Percentiles rank a stretch among this genome's conserved stretches.
Evolutionary conservation across 2,888 invertebrate species (phyloP).

Genomic region (Allolobophora icterica): DNA sequence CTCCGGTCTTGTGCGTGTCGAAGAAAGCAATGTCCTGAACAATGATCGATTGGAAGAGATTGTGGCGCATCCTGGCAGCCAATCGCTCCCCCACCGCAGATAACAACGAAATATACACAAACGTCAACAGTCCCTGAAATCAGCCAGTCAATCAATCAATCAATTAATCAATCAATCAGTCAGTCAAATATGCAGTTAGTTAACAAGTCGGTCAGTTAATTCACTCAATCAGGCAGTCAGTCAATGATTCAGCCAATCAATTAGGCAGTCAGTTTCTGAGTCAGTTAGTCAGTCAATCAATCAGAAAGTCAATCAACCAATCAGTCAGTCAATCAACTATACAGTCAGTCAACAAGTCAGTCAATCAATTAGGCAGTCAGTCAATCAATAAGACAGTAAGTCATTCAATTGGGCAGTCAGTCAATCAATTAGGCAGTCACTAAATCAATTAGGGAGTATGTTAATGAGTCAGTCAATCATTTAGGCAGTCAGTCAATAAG

Average conservation of each 20-base stretch:
- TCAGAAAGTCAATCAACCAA: not conserved
- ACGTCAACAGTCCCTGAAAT: constrained; percentile 80
- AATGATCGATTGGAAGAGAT: constrained; percentile 82
- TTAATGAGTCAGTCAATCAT: no score
- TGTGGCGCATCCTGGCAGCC: constrained; percentile 80
- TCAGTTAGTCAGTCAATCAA: not conserved
- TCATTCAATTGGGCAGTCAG: no score
- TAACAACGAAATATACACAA: constrained; percentile 84
- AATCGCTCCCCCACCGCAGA: constrained; percentile 87
- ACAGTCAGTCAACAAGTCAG: not conserved
- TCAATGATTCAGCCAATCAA: no score
- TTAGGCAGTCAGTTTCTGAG: not conserved
- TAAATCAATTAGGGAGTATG: no score
- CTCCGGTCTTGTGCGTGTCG: constrained; percentile 87
- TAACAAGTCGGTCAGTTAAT: not conserved
- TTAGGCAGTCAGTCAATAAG: no score
- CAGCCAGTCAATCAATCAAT: not conserved
- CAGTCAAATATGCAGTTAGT: not conserved
- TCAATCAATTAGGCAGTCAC: no score
- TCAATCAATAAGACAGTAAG: no score
- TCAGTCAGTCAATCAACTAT: not conserved
- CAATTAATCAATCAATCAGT: not conserved
- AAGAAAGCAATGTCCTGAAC: constrained; percentile 89
- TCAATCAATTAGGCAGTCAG: not conserved
- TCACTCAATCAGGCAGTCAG: not conserved